Percentiles rank a stretch among this genome's conserved stretches.
Evolutionary conservation across 2,797 vertebrate species (phyloP).

Genomic region (Morus bassanus): DNA sequence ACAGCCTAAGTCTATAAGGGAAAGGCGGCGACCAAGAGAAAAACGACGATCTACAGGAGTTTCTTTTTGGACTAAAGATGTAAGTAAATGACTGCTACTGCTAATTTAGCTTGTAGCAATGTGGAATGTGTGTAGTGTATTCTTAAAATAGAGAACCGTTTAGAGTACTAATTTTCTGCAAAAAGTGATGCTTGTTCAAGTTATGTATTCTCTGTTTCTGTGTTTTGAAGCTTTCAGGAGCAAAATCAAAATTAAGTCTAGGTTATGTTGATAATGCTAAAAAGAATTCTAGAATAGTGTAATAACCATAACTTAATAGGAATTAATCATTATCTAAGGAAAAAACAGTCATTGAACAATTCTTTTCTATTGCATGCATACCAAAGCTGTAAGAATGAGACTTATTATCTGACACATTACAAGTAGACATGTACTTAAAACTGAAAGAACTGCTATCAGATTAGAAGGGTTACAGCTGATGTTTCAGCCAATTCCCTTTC

Average conservation of each 20-base stretch:
- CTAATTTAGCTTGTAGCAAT: background rate
- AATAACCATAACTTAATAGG: background rate
- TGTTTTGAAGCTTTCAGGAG: background rate
- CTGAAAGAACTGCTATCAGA: background rate
- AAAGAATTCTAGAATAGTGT: background rate
- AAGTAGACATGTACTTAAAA: background rate
- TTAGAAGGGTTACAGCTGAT: background rate
- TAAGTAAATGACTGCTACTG: conserved; percentile 66
- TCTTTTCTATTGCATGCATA: background rate
- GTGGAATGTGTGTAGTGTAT: background rate
- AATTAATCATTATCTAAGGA: background rate
- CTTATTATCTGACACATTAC: background rate
- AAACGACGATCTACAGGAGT: conserved; percentile 97
- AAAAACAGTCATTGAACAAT: background rate
- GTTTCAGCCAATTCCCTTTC: background rate
- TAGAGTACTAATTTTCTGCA: background rate
- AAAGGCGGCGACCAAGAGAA: conserved; percentile 94
- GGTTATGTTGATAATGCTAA: background rate
- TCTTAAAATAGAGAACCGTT: background rate
- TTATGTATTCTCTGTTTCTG: background rate
- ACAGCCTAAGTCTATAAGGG: conserved; percentile 93
- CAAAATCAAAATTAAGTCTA: background rate
- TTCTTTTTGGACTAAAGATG: conserved; percentile 92
- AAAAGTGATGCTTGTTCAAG: background rate
- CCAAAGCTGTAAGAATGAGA: background rate